phyloP scores from a whole-genome alignment of 2,888 invertebrate species.

The Pilophorus perplexus region DNA sequence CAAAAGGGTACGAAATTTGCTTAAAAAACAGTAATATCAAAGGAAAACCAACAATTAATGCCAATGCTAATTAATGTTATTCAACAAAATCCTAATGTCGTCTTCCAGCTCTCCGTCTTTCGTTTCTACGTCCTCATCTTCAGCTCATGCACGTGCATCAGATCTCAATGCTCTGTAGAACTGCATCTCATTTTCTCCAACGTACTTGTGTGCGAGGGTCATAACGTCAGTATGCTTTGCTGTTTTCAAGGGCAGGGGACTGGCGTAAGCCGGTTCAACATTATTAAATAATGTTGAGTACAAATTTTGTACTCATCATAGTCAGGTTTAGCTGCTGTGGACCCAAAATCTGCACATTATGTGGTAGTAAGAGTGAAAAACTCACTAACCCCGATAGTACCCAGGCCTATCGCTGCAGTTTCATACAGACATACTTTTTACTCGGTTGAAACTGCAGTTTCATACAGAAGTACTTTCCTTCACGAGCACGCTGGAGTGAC shows the following conservation, averaged over 20 bases:
- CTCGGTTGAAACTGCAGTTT: too few species aligned
- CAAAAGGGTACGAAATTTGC: too few species aligned
- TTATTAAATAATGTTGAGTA: too few species aligned
- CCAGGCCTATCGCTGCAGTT: background rate
- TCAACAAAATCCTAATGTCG: background rate
- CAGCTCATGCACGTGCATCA: slow-evolving; percentile 12
- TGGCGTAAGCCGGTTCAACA: slow-evolving; percentile 4
- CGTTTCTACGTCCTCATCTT: slow-evolving; percentile 1
- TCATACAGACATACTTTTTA: background rate
- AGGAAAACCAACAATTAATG: too few species aligned
- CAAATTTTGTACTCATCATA: slow-evolving; percentile 2
- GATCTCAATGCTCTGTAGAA: slow-evolving; percentile 9
- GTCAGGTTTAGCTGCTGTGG: slow-evolving; percentile 10
- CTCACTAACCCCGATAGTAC: slow-evolving; percentile 2
- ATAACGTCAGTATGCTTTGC: slow-evolving; percentile 11
- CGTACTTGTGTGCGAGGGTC: slow-evolving; percentile 4
- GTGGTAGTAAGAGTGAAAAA: slow-evolving; percentile 6
- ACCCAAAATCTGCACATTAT: background rate
- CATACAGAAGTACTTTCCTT: background rate
- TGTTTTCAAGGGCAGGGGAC: slow-evolving; percentile 17
- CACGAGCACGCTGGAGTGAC: slow-evolving; percentile 1
- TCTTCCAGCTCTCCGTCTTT: slow-evolving; percentile 13
- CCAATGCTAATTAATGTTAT: slow-evolving; percentile 4
- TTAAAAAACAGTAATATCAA: too few species aligned
- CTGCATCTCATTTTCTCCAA: slow-evolving; percentile 16